Base-by-base conservation (phyloP, 1,140 invertebrate species). In the Drosophila kikkawai region DNA sequence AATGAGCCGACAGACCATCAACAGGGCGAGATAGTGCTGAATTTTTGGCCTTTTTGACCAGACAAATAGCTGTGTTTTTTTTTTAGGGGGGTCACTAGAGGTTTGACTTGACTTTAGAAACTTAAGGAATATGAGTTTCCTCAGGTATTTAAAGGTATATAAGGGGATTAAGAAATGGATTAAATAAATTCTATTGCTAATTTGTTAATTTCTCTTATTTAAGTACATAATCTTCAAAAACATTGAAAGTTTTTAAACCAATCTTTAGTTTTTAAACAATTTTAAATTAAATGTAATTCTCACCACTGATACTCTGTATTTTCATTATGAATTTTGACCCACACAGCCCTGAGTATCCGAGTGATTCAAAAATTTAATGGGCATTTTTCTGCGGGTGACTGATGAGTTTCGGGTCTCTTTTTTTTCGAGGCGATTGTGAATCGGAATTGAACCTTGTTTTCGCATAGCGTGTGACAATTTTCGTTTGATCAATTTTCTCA, bases 391-490 rank as follows among this genome's bases (percentile, higher is more conserved):
- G 60, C 75, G 70, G 60, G 76, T 47, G 80, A 56, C 59, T 79
- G 73, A 74, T 77, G 76, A 39, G 32, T 39, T 39, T 39, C 7
- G 36, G 36, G 42, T 39, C n/a, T 42, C 12, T 59, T 55, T 47
- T 55, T 55, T 59, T 53, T 45, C 26, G 11, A 36, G 50, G 51
- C 55, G 51, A 17, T 26, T 66, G 22, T 57, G 57, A 73, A 69
- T 74, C 58, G 50, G 50, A 84, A 80, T 66, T 50, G 65, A 56
- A 63, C 42, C 65, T 64, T 26, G 79, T 79, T 73, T 58, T 84
- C 71, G 78, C 44, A 63, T 71, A 88, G 84, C 83, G 83, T 87
- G 84, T 87, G 84, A 88, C 83, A 80, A 84, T 86, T 80, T 82
- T 73, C 41, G 44, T 63, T 70, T 44, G 42, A 67, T 76, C 44